Conservation (phyloP, 2,797 vertebrate species). For the Coendou prehensilis region DNA sequence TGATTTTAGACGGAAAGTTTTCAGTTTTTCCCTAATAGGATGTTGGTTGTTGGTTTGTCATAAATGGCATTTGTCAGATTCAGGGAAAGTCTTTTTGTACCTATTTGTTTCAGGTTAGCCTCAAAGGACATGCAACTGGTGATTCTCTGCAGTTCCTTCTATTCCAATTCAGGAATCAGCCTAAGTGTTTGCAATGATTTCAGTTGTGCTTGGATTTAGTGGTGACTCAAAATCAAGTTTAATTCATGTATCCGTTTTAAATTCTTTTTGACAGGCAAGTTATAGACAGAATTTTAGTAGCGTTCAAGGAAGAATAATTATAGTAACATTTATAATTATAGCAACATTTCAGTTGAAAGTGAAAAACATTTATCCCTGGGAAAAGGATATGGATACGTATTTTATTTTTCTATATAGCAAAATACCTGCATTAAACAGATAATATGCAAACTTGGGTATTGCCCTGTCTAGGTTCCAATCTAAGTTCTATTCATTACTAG, state of each 20-base stretch:
- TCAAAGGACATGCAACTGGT: not conserved
- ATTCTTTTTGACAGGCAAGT: not conserved
- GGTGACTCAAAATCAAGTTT: not conserved
- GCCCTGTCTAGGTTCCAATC: not conserved
- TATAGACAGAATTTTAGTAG: constrained; percentile 39
- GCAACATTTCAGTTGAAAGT: not conserved
- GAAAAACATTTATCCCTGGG: constrained; percentile 15
- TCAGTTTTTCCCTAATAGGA: not conserved
- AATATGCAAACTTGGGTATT: not conserved
- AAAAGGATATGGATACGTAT: not conserved
- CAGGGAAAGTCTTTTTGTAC: not conserved
- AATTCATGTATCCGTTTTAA: not conserved
- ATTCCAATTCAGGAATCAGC: constrained; percentile 14
- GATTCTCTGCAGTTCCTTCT: not conserved
- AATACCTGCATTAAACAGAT: not conserved
- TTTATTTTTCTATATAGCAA: constrained; percentile 48
- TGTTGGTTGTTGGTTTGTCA: not conserved
- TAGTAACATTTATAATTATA: not conserved
- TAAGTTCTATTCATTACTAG: not conserved
- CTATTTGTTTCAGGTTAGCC: not conserved
- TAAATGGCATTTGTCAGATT: not conserved
- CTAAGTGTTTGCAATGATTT: not conserved
- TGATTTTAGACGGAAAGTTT: not conserved
- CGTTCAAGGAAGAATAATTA: constrained; percentile 19
- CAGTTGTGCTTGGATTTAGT: not conserved